Evolutionary conservation across 1,140 invertebrate genomes (phyloP), one percentile per base, ranked within the genome.

Genomic region (Bombus confusus): DNA sequence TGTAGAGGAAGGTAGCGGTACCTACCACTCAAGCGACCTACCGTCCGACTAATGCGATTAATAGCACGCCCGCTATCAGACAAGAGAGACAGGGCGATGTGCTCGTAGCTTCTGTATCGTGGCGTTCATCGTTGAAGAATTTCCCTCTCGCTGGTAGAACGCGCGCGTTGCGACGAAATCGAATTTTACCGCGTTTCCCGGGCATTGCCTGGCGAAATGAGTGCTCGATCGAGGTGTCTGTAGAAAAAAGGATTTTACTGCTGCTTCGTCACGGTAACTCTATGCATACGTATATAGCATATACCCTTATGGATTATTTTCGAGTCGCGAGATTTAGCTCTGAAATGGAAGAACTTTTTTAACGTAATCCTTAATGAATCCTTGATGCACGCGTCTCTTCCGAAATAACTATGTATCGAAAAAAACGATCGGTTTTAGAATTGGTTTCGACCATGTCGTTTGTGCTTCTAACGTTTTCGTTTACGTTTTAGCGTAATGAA

Each of bases 41-140:
- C 86, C 90, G 86, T 87, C 92, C 89, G 88, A 86, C 91, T 94
- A 94, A 94, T 94, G 80, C 93, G 92, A 94, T 94, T 94, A 94
- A 93, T 93, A 91, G 87, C 85, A 89, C 86, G 79, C 78, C 59
- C 80, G 91, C 89, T 93, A 82, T 86, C 87, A 86, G 82, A 91
- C 88, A 90, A 93, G 91, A 80, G 86, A 90, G 91, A 91, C 85
- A 90, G 80, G 59, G 37, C 59, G 34, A n/a, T 52, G 43, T n/a
- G 13, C 34, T 68, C 62, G 37, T 80, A 80, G 85, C 73, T 77
- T 85, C 79, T 77, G 86, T 83, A 80, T 83, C 66, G 74, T 82
- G 34, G 64, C 66, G 82, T 83, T 83, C 71, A 69, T 79, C 71
- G 73, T 34, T 73, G 85, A 90, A 90, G 88, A 90, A 90, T 90